phyloP scores from a whole-genome alignment of 2,113 vertebrate genomes.

The Xiphophorus hellerii region DNA sequence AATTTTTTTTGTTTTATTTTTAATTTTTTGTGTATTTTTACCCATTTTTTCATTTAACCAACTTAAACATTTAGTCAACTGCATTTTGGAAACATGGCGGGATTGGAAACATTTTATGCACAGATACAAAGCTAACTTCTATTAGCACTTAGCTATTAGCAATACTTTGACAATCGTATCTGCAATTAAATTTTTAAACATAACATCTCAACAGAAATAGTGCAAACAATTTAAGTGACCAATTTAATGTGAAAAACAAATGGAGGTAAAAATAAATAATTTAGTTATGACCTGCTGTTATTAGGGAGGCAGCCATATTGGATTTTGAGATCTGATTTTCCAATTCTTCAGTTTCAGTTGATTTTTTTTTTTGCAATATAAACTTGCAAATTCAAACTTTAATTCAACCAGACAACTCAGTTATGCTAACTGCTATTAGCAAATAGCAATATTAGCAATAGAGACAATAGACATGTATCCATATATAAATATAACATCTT shows the following conservation, averaged over 20 bases:
- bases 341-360: neutral
- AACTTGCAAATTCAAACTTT: neutral
- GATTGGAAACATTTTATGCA: too few species aligned
- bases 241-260: too few species aligned
- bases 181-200: too few species aligned
- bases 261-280: neutral
- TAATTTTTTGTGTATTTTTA: neutral
- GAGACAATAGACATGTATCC: neutral
- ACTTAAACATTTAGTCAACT: too few species aligned
- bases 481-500: neutral
- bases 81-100: too few species aligned
- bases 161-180: too few species aligned
- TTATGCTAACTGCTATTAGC: neutral
- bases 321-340: neutral
- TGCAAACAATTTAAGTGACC: too few species aligned
- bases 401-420: neutral
- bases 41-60: too few species aligned
- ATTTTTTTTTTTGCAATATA: neutral
- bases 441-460: neutral
- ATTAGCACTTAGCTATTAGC: neutral
- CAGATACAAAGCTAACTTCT: neutral
- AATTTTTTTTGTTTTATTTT: neutral
- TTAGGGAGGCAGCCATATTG: neutral
- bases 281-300: neutral
- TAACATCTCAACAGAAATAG: too few species aligned